Evolutionary conservation across 2,113 vertebrate genomes (phyloP).

Genomic region (Ceyx melanurus): DNA sequence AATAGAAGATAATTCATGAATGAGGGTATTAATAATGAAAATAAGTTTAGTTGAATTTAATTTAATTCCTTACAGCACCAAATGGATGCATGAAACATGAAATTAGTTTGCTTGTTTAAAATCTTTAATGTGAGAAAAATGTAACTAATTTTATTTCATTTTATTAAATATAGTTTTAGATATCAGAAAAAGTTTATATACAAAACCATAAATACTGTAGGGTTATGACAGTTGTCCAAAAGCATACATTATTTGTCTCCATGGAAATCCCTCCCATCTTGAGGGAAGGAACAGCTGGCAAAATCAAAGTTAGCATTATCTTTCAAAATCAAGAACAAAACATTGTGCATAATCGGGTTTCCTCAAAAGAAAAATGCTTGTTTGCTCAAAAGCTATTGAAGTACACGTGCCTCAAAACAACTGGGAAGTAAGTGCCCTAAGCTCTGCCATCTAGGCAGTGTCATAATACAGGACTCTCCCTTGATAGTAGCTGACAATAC

Average conservation of each 20-base stretch:
- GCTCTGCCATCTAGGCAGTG: neutral
- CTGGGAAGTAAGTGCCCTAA: neutral
- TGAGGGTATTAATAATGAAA: neutral
- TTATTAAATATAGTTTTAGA: neutral
- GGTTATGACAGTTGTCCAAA: neutral
- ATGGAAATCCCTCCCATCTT: neutral
- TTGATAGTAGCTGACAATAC: neutral
- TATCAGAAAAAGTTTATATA: neutral
- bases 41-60: neutral
- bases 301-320: neutral
- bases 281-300: neutral
- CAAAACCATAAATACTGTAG: neutral
- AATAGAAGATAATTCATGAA: neutral
- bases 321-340: neutral
- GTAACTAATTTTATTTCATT: neutral
- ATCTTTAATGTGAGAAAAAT: neutral
- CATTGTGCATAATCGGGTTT: neutral
- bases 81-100: neutral
- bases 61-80: neutral
- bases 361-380: slow-evolving; percentile 18
- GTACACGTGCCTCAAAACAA: neutral
- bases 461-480: neutral
- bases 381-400: slow-evolving; percentile 17
- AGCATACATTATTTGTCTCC: neutral
- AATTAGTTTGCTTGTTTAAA: neutral